Base-by-base conservation (phyloP, 2,888 invertebrate species). In the Glaucopsyche alexis region DNA sequence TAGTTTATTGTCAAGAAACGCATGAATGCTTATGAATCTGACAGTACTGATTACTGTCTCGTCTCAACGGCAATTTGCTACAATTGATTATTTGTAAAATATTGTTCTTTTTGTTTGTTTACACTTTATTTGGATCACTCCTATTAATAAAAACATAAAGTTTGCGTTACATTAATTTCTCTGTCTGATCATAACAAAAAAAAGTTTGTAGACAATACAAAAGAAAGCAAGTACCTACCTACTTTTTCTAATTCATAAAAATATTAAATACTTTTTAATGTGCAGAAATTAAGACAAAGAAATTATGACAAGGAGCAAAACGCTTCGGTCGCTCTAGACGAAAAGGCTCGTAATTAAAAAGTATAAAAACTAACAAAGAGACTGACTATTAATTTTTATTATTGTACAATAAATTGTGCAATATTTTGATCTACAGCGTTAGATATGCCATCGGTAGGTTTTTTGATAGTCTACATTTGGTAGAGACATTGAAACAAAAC, bases 1-100 rank as follows among this genome's bases (percentile, higher is more conserved):
- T 75, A 67, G 67, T 67, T 73, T 64, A 70, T 70, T 70, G 60
- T 70, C 70, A 70, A 70, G 64, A 55, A 73, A 73, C 72, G 42
- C 52, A 42, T 72, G 72, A 67, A 72, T 52, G 72, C 19, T 67
- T 67, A 29, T 69, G 67, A 67, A 72, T 55, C 71, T 49, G 29
- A 69, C 69, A 49, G 29, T 38, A 60, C 29, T 60, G 60, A 49
- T 29, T 38, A 60, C 29, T 60, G 60, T 60, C 29, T 13, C 60
- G 60, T 13, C 29, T 29, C 2, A 29, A 14, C 69, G 19, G 45
- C 45, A 19, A 19, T 55, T 55, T 55, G 11, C 19, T 55, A 9
- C n/a, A 16, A 52, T 50, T 16, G 52, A 16, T 16, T 8, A 4
- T 55, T 9, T 55, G 11, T 19, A 42, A 42, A 42, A 6, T 55